Base-by-base conservation (phyloP, 2,888 invertebrate species). In the Mycalesis mineus region DNA sequence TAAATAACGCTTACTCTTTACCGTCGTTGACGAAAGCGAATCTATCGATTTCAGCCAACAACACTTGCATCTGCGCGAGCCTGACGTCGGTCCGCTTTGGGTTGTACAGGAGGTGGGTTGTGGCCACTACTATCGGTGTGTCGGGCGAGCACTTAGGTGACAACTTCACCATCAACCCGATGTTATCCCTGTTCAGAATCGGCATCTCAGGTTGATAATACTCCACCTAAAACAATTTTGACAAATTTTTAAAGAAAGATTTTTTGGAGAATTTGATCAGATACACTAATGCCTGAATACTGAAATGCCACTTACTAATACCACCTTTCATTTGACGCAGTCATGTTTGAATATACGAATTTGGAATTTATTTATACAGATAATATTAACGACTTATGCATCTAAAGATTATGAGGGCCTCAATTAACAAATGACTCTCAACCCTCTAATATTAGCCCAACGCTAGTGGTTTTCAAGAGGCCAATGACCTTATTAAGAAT, bases 41-140 rank as follows among this genome's bases (percentile, higher is more conserved):
- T 68, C 94, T 90, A 66, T 97, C 96, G 4, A 99, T 87, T 81
- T 97, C 96, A 0, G 96, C 93, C 9, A 99, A 84, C 7, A 99
- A 86, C 36, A 96, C 77, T 71, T 95, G 94, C 39, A 95, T 88
- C 84, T 99, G 99, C 0, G 96, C 97, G 31, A 98, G 87, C 66
- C 98, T 93, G 0, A 98, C 93, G 78, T 99, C 98, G 15, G 95
- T 93, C 39, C 99, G 90, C 66, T 88, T 93, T 0, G 97, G 97
- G 89, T 99, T 99, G 80, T 95, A 99, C 8, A 99, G 87, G 45
- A 99, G 89, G 82, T 99, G 99, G 0, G 99, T 99, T 9, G 97
- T 99, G 3, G 97, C 96, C 0, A 99, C 92, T 51, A 96, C 91
- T 40, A 98, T 80, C 7, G 92, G 86, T 0, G 87, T 82, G 0